Evolutionary conservation across 2,888 invertebrate genomes (phyloP), one percentile per base, ranked within the genome.

Genomic region (Noctua janthe): DNA sequence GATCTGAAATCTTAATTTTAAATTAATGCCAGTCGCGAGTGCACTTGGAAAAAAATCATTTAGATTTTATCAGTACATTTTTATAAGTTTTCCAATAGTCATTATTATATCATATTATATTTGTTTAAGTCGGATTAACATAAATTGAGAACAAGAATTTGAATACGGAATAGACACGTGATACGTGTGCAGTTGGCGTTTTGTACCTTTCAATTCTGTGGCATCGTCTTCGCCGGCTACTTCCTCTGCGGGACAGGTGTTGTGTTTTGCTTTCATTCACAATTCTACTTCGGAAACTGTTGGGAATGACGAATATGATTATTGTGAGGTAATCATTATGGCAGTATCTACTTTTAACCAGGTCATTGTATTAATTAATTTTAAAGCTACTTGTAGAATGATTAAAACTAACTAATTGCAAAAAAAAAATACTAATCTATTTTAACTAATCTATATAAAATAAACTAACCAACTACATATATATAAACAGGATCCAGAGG

Each of bases 191-290:
- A 23, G 35, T 10, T 0, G 17, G 1, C n/a, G 35, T 75, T 82
- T 35, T 80, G 51, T 47, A 8, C 1, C 2, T 15, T 51, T 20
- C n/a, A 59, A 20, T 66, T 66, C 11, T 43, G 43, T 59, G 59
- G 11, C n/a, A 35, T 11, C 15, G 35, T 20, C 20, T n/a, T n/a
- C 20, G 35, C 64, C 35, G 59, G 17, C 82, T 17, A 43, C 23
- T 73, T 80, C 43, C 17, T 82, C 67, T 71, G 49, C 20, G 62
- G 49, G 76, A 72, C 78, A 81, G 66, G 82, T 83, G 71, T 59
- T 74, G 81, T 76, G 70, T 71, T 66, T 62, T 76, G 43, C 43
- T 73, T 76, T 70, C n/a, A 83, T 80, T 78, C 80, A 80, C 74
- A 71, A 79, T 71, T 70, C 78, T 76, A 76, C 74, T 88, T 78